Evolutionary conservation across 92 coral and sea anemone species (phyloP).

Genomic region (Umimayanthus chanpuru): DNA sequence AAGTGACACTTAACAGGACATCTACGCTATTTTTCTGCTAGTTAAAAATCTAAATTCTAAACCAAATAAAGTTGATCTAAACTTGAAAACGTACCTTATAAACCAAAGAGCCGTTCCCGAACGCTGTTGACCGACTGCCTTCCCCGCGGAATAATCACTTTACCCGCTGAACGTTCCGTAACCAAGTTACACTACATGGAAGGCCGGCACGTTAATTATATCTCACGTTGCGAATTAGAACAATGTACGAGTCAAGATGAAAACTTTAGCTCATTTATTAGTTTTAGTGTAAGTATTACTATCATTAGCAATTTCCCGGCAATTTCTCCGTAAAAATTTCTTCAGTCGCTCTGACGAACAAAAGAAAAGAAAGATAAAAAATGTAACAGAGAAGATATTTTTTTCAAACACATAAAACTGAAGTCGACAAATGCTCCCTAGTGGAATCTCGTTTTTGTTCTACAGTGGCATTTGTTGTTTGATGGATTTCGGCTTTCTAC

Average conservation of each 20-base stretch:
- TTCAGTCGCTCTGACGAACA: neutral
- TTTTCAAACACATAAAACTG: neutral
- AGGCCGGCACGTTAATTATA: neutral
- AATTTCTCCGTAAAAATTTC: neutral
- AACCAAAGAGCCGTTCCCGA: slow-evolving; percentile 6
- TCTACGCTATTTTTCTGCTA: neutral
- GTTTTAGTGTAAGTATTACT: neutral
- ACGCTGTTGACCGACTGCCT: neutral
- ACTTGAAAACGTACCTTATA: neutral
- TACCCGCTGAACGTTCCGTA: neutral
- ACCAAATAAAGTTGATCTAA: neutral
- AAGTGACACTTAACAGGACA: neutral
- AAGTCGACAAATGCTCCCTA: neutral
- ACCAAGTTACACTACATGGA: neutral
- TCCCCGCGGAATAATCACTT: neutral
- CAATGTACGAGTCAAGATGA: neutral
- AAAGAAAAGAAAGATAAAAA: neutral
- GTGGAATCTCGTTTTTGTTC: neutral
- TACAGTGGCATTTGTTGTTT: neutral
- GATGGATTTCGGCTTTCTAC: no score
- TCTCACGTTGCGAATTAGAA: neutral
- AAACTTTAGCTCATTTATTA: neutral
- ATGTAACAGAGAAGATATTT: no score
- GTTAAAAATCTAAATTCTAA: neutral
- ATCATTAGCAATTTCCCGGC: neutral